Evolutionary conservation across 2,113 vertebrate species (phyloP).

Genomic region (Alexandromys fortis): DNA sequence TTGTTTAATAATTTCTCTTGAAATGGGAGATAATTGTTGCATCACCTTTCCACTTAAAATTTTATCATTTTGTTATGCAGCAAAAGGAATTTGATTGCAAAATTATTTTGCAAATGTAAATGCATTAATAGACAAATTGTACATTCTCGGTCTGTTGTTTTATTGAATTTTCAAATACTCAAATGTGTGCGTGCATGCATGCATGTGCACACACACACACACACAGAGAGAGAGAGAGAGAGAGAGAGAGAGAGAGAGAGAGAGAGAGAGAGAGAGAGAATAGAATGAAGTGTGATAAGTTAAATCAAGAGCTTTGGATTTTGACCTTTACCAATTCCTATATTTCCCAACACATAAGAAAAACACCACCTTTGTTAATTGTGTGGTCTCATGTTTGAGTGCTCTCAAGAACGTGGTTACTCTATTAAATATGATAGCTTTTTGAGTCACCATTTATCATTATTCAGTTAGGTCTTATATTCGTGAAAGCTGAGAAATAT

Average conservation of each 20-base stretch:
- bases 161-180: neutral
- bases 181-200: neutral
- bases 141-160: neutral
- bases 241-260: neutral
- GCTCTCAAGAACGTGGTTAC: neutral
- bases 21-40: neutral
- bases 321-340: neutral
- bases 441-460: neutral
- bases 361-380: neutral
- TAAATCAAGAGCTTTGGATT: neutral
- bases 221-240: too few relatives aligned
- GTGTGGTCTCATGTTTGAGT: neutral
- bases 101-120: neutral
- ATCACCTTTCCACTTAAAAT: neutral
- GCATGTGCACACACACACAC: neutral
- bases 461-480: neutral
- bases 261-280: neutral
- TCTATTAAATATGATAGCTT: neutral
- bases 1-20: neutral
- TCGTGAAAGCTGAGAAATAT: neutral
- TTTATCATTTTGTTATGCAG: neutral
- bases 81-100: slow-evolving; percentile 16
- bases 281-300: neutral
- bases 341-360: neutral
- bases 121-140: neutral